phyloP scores from a whole-genome alignment of 2,113 vertebrate species.

The Pyxicephalus adspersus region DNA sequence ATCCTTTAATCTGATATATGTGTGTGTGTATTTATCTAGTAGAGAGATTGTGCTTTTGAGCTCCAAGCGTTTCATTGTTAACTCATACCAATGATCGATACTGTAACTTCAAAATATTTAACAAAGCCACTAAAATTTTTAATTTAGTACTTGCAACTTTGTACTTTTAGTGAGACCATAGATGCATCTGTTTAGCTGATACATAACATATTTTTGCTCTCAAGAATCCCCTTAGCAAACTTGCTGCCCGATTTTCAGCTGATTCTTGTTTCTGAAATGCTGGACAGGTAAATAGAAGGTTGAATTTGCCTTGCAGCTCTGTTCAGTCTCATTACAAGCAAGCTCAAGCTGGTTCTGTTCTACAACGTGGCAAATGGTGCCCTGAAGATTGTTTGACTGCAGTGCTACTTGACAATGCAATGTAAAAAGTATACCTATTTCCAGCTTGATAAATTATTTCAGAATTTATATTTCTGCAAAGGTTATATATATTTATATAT shows the following conservation, averaged over 20 bases:
- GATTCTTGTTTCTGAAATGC: conserved; percentile 49
- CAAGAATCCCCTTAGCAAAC: conserved; percentile 42
- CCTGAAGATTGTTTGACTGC: conserved; percentile 67
- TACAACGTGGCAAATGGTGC: conserved; percentile 65
- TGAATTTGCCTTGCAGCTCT: conserved; percentile 62
- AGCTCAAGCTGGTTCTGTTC: conserved; percentile 70
- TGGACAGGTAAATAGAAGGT: conserved; percentile 42
- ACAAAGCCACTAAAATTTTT: background rate
- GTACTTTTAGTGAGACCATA: background rate
- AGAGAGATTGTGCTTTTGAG: too few species aligned
- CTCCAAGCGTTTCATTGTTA: too few species aligned
- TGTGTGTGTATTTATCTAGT: too few species aligned
- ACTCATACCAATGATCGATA: too few species aligned
- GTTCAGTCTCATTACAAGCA: conserved; percentile 72
- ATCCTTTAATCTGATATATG: too few species aligned
- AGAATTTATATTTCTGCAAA: too few species aligned
- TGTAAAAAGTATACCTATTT: background rate
- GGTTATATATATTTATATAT: too few species aligned
- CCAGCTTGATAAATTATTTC: background rate
- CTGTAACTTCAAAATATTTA: background rate
- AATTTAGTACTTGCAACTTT: background rate
- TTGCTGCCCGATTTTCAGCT: conserved; percentile 46
- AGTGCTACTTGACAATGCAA: conserved; percentile 24
- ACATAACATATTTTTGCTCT: conserved; percentile 6
- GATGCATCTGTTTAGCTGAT: background rate